These are phyloP conservation scores for Nesidiocoris tenuis DNA, from an alignment of 2,888 invertebrate species.

Conservation along the genomic window DNA sequence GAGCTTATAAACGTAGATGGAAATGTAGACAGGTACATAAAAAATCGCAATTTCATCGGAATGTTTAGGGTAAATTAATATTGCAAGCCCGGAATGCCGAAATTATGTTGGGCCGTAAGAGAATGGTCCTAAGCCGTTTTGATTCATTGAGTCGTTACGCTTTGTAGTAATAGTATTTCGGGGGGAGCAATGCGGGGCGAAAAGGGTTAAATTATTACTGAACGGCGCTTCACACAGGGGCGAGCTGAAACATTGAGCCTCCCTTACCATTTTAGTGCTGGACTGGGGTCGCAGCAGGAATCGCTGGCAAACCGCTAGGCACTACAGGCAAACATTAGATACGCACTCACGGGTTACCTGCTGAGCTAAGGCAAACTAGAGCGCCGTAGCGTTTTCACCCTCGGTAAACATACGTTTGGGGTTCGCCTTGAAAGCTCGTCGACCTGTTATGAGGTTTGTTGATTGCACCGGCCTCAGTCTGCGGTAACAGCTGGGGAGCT, in stretches of 20 bases:
- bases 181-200: not conserved
- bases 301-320: not conserved
- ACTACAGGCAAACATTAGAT: not conserved
- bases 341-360: not conserved
- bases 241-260: not conserved
- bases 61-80: too few relatives aligned
- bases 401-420: not conserved
- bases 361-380: not conserved
- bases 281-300: not conserved
- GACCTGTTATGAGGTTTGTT: not conserved
- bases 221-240: not conserved
- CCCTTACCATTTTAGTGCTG: not conserved
- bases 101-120: constrained; percentile 3
- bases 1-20: too few relatives aligned
- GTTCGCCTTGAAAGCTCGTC: not conserved
- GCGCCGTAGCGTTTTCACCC: not conserved
- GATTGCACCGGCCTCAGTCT: not conserved
- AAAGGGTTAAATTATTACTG: constrained; percentile 34
- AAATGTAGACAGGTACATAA: too few relatives aligned
- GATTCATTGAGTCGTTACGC: constrained; percentile 32
- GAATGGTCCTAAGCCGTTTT: constrained; percentile 27
- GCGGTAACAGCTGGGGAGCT: not conserved
- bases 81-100: too few relatives aligned
- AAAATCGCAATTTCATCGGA: too few relatives aligned
- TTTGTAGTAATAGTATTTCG: not conserved